Evolutionary conservation across 2,797 vertebrate species (phyloP).

Genomic region (Pseudochirops cupreus): DNA sequence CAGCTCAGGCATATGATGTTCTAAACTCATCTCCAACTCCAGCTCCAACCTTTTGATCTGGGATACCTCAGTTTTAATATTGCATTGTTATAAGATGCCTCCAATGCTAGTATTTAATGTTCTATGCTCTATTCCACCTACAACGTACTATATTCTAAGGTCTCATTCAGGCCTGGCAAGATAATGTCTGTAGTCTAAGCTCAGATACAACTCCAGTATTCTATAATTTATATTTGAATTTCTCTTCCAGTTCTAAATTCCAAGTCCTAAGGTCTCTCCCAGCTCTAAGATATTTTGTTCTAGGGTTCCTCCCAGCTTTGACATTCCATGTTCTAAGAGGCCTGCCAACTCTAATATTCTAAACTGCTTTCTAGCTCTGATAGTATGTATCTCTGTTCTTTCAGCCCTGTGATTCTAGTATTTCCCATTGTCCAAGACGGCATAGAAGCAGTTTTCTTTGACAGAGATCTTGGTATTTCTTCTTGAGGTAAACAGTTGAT

Average conservation of each 20-base stretch:
- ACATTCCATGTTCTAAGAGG: neutral
- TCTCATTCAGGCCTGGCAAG: neutral
- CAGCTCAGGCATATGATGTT: neutral
- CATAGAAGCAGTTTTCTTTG: neutral
- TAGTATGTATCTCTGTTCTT: neutral
- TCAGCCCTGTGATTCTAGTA: neutral
- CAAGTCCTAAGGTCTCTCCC: neutral
- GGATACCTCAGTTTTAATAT: neutral
- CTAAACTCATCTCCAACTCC: neutral
- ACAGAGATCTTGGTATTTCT: neutral
- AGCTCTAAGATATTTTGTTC: neutral
- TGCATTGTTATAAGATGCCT: neutral
- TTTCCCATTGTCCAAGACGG: neutral
- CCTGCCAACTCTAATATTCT: neutral
- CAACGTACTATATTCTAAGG: neutral
- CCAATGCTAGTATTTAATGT: neutral
- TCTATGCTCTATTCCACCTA: neutral
- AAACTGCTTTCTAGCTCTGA: neutral
- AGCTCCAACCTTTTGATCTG: neutral
- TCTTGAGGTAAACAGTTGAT: neutral
- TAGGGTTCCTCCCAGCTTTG: neutral
- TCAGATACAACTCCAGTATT: neutral
- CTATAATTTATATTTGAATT: neutral
- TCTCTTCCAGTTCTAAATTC: neutral
- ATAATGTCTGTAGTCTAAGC: neutral